Evolutionary conservation across 1,140 invertebrate species (phyloP), one percentile per base, ranked within the genome.

Genomic region (Zelostemma sp.): DNA sequence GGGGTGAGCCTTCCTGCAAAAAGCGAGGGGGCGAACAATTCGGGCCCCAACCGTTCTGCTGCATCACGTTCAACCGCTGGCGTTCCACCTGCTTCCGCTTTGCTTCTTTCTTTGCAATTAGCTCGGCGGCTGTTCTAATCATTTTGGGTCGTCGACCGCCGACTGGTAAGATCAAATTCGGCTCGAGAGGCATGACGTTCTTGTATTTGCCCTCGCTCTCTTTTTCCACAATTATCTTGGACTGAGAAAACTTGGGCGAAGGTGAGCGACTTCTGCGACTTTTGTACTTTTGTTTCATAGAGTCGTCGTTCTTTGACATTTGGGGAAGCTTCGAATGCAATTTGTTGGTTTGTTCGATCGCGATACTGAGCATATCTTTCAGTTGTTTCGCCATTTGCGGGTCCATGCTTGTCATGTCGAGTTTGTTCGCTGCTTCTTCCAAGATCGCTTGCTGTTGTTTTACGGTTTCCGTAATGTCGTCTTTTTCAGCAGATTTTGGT

Each of bases 341-440:
- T 47, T 79, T 79, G 38, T 76, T 84, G 6, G 82, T 83, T 61
- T 83, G 76, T 33, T 83, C 78, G n/a, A 81, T 68, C 8, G 79
- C 78, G 11, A 77, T 63, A 45, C 78, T 80, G 1, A 84, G 68
- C 50, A 85, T 80, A n/a, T 75, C 75, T 35, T 80, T 77, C 0
- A 84, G 35, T 45, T 84, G 74, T 51, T 77, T 76, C 1, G 80
- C 81, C 1, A 81, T 76, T 38, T 74, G 68, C 1, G 70, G 56
- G 15, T 80, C 76, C 3, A 81, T 75, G 6, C 61, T 60, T 3
- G 74, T 70, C 6, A 74, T 71, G 4, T 68, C 75, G 1, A 84
- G 47, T 25, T 82, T 82, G 18, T 77, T 68, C 28, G 79, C 80
- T 1, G 80, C 77, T 43, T 77, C 71, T 66, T 83, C 80, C 1